A percentile compares a stretch with the other conserved stretches of the same genome.
Conservation (phyloP, 2,113 vertebrate genomes). For the Ictalurus punctatus region DNA sequence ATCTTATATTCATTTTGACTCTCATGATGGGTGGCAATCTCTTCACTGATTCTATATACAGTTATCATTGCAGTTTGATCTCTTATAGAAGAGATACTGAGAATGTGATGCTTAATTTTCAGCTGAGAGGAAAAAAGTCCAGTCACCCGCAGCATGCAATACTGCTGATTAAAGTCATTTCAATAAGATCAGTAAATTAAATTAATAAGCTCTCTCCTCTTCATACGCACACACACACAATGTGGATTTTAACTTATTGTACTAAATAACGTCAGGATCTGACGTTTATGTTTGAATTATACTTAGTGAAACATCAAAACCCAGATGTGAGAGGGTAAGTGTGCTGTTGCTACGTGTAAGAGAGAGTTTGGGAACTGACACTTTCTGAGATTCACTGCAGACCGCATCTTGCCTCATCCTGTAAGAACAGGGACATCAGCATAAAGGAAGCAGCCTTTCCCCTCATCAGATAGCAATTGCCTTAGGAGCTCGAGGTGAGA, state of each 20-base stretch:
- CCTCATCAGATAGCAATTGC: background rate
- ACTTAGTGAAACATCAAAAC: background rate
- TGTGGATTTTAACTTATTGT: background rate
- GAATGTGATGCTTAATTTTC: slow-evolving; percentile 58
- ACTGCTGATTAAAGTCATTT: slow-evolving; percentile 72
- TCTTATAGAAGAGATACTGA: background rate
- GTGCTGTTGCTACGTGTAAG: background rate
- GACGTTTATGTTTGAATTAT: background rate
- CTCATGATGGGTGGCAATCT: slow-evolving; percentile 51
- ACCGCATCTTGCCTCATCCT: background rate
- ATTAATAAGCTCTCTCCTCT: slow-evolving; percentile 57
- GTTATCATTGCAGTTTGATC: slow-evolving; percentile 5
- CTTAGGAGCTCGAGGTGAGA: slow-evolving; percentile 26
- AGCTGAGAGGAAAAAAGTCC: slow-evolving; percentile 61
- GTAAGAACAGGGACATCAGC: slow-evolving; percentile 15
- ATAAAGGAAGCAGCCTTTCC: slow-evolving; percentile 19
- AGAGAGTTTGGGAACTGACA: background rate
- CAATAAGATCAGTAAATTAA: slow-evolving; percentile 61
- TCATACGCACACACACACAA: slow-evolving; percentile 7
- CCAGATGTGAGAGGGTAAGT: background rate
- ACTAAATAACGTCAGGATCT: background rate
- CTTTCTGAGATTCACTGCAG: background rate
- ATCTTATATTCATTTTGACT: slow-evolving; percentile 60
- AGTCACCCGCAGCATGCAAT: slow-evolving; percentile 49
- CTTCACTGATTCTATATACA: slow-evolving; percentile 41